Percentiles rank a stretch among this genome's conserved stretches.
Evolutionary conservation across 2,113 vertebrate genomes (phyloP).

Genomic region (Rostratula benghalensis): DNA sequence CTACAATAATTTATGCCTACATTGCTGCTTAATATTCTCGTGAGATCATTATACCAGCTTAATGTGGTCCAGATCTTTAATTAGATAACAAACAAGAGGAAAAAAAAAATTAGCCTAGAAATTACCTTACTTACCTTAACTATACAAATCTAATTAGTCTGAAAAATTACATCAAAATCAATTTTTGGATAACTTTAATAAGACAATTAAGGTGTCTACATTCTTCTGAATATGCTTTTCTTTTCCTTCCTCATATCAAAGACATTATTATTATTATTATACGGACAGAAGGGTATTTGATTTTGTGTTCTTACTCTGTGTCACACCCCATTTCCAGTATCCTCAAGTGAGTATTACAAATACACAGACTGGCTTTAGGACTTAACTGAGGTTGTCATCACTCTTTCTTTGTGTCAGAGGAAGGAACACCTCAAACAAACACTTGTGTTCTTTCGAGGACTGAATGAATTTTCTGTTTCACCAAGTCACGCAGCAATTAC

Average conservation of each 20-base stretch:
- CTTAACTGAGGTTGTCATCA: neutral
- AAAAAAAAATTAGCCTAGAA: neutral
- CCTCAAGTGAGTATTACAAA: neutral
- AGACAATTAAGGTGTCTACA: neutral
- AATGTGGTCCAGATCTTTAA: neutral
- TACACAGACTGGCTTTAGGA: neutral
- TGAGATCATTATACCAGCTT: neutral
- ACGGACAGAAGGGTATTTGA: neutral
- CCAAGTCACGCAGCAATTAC: neutral
- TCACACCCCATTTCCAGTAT: neutral
- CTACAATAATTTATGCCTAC: neutral
- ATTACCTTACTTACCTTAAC: neutral
- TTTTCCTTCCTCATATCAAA: neutral
- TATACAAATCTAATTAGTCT: neutral
- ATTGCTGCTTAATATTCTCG: neutral
- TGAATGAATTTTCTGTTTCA: neutral
- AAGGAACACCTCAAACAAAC: neutral
- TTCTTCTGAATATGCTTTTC: neutral
- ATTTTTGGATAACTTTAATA: neutral
- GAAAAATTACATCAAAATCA: neutral
- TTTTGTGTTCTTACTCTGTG: neutral
- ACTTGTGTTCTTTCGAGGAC: accelerated
- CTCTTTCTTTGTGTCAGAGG: neutral
- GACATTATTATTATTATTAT: neutral
- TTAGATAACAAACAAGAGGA: neutral